Conservation (phyloP, 2,113 vertebrate species). For the Dromiciops gliroides region DNA sequence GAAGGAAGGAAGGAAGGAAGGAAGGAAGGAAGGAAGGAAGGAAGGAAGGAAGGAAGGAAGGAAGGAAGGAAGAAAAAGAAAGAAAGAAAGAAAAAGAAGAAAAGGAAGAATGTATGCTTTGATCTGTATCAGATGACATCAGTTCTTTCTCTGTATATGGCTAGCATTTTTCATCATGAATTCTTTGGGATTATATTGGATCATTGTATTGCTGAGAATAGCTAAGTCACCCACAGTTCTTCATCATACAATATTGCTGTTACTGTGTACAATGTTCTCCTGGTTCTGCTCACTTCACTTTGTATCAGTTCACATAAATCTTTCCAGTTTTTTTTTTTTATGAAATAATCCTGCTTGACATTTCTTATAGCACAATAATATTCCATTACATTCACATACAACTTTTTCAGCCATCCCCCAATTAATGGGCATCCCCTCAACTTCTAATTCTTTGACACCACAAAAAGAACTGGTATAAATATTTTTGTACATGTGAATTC, state of each 20-base stretch:
- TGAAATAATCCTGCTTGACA: not conserved
- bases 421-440: not conserved
- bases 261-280: not conserved
- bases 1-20: too few relatives aligned
- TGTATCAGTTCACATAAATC: too few relatives aligned
- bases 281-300: not conserved
- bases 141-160: not conserved
- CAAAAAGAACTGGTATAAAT: not conserved
- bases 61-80: too few relatives aligned
- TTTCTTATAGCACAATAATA: not conserved
- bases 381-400: not conserved
- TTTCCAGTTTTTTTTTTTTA: too few relatives aligned
- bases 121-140: not conserved
- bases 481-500: not conserved
- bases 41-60: too few relatives aligned
- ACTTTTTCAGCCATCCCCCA: not conserved
- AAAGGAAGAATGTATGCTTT: not conserved
- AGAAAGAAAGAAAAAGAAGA: too few relatives aligned
- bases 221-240: not conserved
- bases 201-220: not conserved
- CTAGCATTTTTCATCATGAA: not conserved
- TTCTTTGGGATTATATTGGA: not conserved
- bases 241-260: not conserved
- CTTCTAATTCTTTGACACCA: not conserved
- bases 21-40: fast-evolving